Conservation (phyloP, 2,113 vertebrate genomes). For the Leptodactylus fuscus region DNA sequence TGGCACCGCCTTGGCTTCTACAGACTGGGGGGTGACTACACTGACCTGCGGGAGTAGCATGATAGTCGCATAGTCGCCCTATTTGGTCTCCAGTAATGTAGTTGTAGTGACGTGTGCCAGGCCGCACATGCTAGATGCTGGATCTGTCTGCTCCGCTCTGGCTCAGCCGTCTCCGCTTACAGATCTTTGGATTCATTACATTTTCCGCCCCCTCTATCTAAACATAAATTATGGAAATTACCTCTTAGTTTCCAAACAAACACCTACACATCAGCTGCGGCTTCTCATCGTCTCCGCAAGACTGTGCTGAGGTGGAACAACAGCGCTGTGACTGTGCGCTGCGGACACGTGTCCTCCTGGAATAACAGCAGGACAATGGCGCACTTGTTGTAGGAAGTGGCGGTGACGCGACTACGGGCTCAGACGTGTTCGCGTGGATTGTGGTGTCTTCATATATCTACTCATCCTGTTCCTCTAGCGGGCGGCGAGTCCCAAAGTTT, state of each 20-base stretch:
- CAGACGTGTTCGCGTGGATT: no score
- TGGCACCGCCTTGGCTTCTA: no score
- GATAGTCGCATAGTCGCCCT: no score
- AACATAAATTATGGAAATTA: constrained; percentile 2
- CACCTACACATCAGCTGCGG: constrained; percentile 17
- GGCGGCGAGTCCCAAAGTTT: no score
- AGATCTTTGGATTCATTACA: not conserved
- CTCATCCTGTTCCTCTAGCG: no score
- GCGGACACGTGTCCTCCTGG: not conserved
- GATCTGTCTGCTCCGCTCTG: not conserved
- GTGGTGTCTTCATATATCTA: no score
- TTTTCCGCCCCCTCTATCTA: not conserved
- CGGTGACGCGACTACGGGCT: not conserved
- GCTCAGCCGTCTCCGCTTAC: not conserved
- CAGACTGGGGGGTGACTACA: not conserved
- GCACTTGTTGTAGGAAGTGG: not conserved
- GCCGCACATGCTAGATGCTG: not conserved
- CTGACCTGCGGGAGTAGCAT: not conserved
- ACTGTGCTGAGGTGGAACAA: not conserved
- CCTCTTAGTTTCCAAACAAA: constrained; percentile 20
- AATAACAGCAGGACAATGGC: not conserved
- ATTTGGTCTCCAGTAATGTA: no score
- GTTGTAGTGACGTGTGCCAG: no score
- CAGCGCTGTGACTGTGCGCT: not conserved
- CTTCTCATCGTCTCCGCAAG: not conserved